A percentile compares a stretch with the other conserved stretches of the same genome.
These are phyloP conservation scores for Tenebrio molitor DNA, from an alignment of 1,140 invertebrate genomes.

Conservation along the genomic window DNA sequence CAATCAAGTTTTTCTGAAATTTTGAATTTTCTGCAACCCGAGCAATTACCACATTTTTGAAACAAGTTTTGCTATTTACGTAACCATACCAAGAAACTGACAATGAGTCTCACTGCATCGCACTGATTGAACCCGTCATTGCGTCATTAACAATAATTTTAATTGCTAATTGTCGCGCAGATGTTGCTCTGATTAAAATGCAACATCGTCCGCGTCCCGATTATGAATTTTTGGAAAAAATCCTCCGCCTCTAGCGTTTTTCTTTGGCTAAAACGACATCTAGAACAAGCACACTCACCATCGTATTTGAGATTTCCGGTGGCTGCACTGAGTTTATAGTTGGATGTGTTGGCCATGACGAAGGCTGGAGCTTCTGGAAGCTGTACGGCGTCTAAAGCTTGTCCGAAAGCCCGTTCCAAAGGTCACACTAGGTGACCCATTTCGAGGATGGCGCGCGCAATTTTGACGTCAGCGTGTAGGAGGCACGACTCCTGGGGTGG, in stretches of 20 bases:
- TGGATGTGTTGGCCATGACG: constrained; percentile 63
- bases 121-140: not conserved
- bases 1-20: too few species aligned
- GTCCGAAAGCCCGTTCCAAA: constrained; percentile 56
- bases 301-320: constrained; percentile 62
- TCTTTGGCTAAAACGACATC: too few species aligned
- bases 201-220: too few species aligned
- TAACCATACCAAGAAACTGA: too few species aligned
- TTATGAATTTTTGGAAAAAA: too few species aligned
- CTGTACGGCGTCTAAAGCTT: constrained; percentile 59
- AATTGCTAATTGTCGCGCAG: constrained; percentile 5
- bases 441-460: constrained; percentile 59
- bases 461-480: constrained; percentile 58
- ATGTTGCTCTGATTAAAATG: not conserved
- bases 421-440: constrained; percentile 65
- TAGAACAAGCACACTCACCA: constrained; percentile 59
- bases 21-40: too few species aligned
- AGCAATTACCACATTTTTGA: too few species aligned
- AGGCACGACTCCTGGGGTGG: constrained; percentile 55
- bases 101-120: too few species aligned
- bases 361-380: constrained; percentile 61
- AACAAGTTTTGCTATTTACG: too few species aligned
- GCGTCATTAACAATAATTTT: not conserved
- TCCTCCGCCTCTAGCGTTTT: too few species aligned
- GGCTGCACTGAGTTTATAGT: constrained; percentile 63